Percentiles rank a stretch among this genome's conserved stretches.
phyloP scores from a whole-genome alignment of 1,140 invertebrate genomes.

The Luehdorfia chinensis region DNA sequence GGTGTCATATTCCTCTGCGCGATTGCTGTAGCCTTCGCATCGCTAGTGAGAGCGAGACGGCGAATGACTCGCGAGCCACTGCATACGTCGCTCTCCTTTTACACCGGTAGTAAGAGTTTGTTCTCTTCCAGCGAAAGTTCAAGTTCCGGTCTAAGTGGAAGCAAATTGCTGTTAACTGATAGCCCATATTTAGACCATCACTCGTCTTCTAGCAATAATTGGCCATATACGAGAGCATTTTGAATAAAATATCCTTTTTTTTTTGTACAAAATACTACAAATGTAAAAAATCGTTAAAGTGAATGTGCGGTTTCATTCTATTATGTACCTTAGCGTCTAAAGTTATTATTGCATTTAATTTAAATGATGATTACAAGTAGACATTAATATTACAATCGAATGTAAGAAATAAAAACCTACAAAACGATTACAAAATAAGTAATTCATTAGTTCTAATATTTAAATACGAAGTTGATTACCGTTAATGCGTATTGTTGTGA shows the following conservation, averaged over 20 bases:
- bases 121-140: conserved; percentile 74
- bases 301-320: too few relatives aligned
- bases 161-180: conserved; percentile 71
- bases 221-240: conserved; percentile 73
- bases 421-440: neutral
- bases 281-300: too few relatives aligned
- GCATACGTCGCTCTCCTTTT: conserved; percentile 73
- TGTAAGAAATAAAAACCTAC: neutral
- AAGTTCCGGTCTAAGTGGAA: conserved; percentile 74
- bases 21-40: conserved; percentile 81
- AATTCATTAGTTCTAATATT: too few relatives aligned
- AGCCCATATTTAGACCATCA: conserved; percentile 76
- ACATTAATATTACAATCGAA: too few relatives aligned
- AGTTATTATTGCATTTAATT: too few relatives aligned
- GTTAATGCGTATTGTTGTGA: too few relatives aligned
- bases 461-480: too few relatives aligned
- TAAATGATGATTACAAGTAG: too few relatives aligned
- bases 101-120: conserved; percentile 74
- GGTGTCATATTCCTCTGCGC: conserved; percentile 82
- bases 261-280: neutral
- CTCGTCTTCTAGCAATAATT: conserved; percentile 73
- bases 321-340: too few relatives aligned
- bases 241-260: too few relatives aligned
- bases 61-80: conserved; percentile 59
- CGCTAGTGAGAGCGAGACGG: conserved; percentile 79